Evolutionary conservation across 2,113 vertebrate species (phyloP).

Genomic region (Crocuta crocuta): DNA sequence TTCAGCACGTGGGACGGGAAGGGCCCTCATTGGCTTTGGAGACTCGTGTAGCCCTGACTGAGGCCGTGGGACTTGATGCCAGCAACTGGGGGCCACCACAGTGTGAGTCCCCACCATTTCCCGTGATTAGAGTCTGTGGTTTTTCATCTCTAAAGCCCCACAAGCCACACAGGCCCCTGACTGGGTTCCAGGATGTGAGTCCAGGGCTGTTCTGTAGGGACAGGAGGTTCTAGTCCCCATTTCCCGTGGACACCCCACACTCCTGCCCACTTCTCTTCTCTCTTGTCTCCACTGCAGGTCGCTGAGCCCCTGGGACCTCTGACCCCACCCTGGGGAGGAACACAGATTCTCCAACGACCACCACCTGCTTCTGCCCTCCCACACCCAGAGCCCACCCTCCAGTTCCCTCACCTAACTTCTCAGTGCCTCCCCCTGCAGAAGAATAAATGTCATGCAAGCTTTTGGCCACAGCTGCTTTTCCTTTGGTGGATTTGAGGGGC

Average conservation of each 20-base stretch:
- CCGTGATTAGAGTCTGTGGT: neutral
- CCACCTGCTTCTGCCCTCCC: neutral
- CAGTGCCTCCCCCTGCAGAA: neutral
- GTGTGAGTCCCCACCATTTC: neutral
- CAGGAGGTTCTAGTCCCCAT: neutral
- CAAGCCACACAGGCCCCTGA: neutral
- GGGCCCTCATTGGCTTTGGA: neutral
- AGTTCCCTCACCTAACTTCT: neutral
- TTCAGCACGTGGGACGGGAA: neutral
- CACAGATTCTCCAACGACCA: neutral
- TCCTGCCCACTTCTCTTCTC: neutral
- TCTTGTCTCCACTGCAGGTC: conserved; percentile 20
- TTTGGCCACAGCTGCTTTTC: neutral
- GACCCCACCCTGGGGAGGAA: neutral
- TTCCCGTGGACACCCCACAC: accelerated
- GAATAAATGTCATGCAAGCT: neutral
- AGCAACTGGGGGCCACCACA: neutral
- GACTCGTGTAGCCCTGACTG: neutral
- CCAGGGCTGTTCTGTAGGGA: neutral
- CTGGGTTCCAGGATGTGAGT: neutral
- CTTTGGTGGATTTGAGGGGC: neutral
- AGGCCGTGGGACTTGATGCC: neutral
- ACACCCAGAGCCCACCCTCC: too few species aligned
- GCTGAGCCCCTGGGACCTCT: neutral
- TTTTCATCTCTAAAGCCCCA: neutral